Conservation (phyloP, 2,113 vertebrate species). For the Lontra canadensis region DNA sequence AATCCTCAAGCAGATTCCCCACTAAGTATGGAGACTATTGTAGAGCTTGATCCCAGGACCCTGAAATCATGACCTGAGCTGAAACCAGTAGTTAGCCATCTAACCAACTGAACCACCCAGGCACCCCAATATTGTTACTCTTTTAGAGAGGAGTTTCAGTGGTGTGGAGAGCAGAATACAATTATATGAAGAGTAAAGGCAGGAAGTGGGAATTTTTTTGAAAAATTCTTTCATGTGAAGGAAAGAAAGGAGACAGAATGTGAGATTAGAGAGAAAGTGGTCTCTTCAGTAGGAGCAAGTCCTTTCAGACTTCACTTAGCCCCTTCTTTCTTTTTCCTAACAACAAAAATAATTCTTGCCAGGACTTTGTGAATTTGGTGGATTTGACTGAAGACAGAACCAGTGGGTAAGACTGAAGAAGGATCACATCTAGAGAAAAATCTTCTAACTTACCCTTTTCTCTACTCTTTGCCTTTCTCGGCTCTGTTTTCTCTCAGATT, state of each 20-base stretch:
- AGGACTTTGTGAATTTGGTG: background rate
- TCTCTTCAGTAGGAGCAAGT: background rate
- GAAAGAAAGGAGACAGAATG: background rate
- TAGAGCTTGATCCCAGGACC: background rate
- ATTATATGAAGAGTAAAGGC: background rate
- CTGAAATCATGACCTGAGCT: background rate
- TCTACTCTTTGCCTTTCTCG: background rate
- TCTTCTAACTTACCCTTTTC: background rate
- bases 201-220: background rate
- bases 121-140: background rate
- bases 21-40: background rate
- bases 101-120: background rate
- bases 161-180: background rate
- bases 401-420: background rate
- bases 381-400: background rate
- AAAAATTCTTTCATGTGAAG: background rate
- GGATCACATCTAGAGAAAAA: background rate
- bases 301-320: background rate
- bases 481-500: background rate
- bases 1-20: background rate
- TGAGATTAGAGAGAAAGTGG: background rate
- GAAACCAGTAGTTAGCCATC: background rate
- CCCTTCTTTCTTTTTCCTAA: background rate
- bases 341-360: background rate
- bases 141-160: background rate